Conservation (phyloP, 2,113 vertebrate genomes). For the Antechinus stuartii region DNA sequence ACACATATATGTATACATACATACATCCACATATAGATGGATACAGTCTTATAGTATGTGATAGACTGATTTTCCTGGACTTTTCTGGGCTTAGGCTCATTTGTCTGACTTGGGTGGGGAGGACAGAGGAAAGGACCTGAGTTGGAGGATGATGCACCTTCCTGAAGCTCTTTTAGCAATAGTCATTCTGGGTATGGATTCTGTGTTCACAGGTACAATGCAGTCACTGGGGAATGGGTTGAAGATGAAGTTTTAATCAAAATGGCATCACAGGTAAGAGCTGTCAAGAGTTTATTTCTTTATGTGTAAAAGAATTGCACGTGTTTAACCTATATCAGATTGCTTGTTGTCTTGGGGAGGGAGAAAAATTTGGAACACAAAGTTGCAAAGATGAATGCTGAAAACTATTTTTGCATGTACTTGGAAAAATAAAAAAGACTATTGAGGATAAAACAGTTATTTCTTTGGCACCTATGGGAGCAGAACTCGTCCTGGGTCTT, state of each 20-base stretch:
- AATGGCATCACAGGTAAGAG: conserved; percentile 93
- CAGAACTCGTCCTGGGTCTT: background rate
- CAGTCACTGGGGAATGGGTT: conserved; percentile 92
- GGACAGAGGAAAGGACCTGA: background rate
- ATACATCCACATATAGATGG: background rate
- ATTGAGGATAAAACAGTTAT: too few relatives aligned
- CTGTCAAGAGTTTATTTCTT: background rate
- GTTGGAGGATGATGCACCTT: background rate
- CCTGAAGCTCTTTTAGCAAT: conserved; percentile 30
- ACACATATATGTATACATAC: too few relatives aligned
- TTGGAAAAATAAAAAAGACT: too few relatives aligned
- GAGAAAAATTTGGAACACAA: too few relatives aligned
- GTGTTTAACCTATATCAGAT: too few relatives aligned
- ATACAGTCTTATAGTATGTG: background rate
- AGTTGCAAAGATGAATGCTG: too few relatives aligned
- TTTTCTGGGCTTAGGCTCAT: background rate
- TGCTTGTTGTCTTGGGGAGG: too few relatives aligned
- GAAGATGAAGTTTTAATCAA: conserved; percentile 95
- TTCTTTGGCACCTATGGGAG: accelerated
- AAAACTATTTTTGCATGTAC: too few relatives aligned
- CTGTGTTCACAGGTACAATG: conserved; percentile 91
- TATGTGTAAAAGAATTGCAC: too few relatives aligned
- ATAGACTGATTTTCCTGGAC: background rate
- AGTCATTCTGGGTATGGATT: accelerated
- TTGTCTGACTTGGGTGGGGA: background rate